phyloP scores from a whole-genome alignment of 1,140 invertebrate species.

The Alviniconcha marisindica region DNA sequence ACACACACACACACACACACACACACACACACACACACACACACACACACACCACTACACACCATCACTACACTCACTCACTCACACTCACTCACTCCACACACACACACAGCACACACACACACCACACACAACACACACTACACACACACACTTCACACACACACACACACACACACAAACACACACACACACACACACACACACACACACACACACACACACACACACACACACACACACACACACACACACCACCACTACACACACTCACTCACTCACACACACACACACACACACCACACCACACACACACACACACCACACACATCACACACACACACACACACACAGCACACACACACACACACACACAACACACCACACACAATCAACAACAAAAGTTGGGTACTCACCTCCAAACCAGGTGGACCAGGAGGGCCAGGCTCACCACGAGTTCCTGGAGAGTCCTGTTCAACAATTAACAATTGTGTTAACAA shows the following conservation, averaged over 20 bases:
- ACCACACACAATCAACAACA: not conserved
- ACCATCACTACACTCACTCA: too few relatives aligned
- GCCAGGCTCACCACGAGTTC: constrained; percentile 58
- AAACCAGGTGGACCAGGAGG: constrained; percentile 54
- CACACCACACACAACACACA: too few relatives aligned
- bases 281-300: not conserved
- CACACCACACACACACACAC: not conserved
- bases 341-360: too few relatives aligned
- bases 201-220: constrained; percentile 8
- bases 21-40: too few relatives aligned
- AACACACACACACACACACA: not conserved
- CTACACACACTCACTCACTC: not conserved
- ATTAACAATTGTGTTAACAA: not conserved
- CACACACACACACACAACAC: not conserved
- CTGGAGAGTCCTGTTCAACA: constrained; percentile 55
- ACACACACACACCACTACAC: too few relatives aligned
- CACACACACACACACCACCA: too few relatives aligned
- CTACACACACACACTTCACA: not conserved
- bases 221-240: not conserved
- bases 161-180: too few relatives aligned
- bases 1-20: too few relatives aligned
- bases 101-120: too few relatives aligned
- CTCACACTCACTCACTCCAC: too few relatives aligned
- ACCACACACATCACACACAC: too few relatives aligned
- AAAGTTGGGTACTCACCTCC: constrained; percentile 48